Conservation (phyloP, 2,113 vertebrate genomes). For the Megaceryle maxima region DNA sequence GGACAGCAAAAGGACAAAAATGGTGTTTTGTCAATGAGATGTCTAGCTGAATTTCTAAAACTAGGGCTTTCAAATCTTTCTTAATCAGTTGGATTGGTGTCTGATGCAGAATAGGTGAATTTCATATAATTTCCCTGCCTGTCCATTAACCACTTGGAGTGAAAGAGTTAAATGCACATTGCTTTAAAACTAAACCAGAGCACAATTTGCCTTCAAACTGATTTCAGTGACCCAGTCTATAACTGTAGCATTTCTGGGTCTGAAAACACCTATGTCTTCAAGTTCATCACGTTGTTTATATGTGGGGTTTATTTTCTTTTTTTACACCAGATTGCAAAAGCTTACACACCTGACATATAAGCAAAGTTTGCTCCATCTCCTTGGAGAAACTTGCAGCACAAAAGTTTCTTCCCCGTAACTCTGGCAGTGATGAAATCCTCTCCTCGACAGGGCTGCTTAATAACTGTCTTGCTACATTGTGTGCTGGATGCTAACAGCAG, state of each 20-base stretch:
- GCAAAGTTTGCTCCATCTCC: neutral
- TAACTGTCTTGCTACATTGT: neutral
- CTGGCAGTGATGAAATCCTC: neutral
- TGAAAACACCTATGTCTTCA: neutral
- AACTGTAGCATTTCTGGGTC: neutral
- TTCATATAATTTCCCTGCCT: neutral
- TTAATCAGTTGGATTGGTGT: neutral
- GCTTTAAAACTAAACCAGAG: neutral
- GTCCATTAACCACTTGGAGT: neutral
- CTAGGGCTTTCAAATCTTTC: neutral
- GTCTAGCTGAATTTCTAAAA: neutral
- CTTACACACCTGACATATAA: too few relatives aligned
- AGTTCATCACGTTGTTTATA: neutral
- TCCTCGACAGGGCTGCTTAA: neutral
- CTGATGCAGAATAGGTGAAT: neutral
- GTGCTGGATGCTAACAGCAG: conserved; percentile 35
- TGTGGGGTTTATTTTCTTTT: neutral
- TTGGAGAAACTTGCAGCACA: neutral
- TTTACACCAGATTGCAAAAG: neutral
- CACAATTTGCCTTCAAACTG: neutral
- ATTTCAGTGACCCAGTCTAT: fast-evolving
- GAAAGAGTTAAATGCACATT: neutral
- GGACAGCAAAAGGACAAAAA: neutral
- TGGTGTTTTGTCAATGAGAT: neutral
- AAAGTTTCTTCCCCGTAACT: neutral